Conservation (phyloP, 2,888 invertebrate species). For the Eustalomyia histrio region DNA sequence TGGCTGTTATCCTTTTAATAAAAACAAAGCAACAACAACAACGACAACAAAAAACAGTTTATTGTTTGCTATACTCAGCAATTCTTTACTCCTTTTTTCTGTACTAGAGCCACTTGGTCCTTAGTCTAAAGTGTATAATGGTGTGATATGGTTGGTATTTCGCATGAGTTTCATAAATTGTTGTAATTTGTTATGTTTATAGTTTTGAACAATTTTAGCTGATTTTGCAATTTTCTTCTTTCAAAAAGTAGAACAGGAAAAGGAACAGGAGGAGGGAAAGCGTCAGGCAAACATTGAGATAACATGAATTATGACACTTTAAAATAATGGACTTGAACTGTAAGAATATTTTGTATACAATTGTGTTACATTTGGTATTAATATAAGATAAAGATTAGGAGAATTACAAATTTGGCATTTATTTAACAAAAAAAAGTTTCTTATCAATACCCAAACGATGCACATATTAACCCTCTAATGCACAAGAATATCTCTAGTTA, state of each 20-base stretch:
- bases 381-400: not conserved
- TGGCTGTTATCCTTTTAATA: slow-evolving; percentile 47
- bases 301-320: slow-evolving; percentile 58
- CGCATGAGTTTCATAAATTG: slow-evolving; percentile 64
- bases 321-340: slow-evolving; percentile 56
- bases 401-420: not conserved
- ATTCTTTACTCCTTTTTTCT: slow-evolving; percentile 49
- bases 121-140: not conserved
- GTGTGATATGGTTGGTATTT: slow-evolving; percentile 9
- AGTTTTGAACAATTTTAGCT: slow-evolving; percentile 67
- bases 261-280: slow-evolving; percentile 22
- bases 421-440: not conserved
- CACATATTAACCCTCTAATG: no score
- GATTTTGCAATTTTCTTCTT: slow-evolving; percentile 58
- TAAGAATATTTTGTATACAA: slow-evolving; percentile 6
- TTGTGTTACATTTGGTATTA: not conserved
- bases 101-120: slow-evolving; percentile 11
- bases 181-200: slow-evolving; percentile 66
- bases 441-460: not conserved
- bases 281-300: slow-evolving; percentile 44
- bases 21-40: slow-evolving; percentile 6
- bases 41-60: slow-evolving; percentile 24
- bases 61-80: slow-evolving; percentile 62
- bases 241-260: slow-evolving; percentile 15
- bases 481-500: no score